These are phyloP conservation scores for Pentamera pediparva DNA, from an alignment of 53 echinoderm and acorn worm genomes.

Conservation along the genomic window DNA sequence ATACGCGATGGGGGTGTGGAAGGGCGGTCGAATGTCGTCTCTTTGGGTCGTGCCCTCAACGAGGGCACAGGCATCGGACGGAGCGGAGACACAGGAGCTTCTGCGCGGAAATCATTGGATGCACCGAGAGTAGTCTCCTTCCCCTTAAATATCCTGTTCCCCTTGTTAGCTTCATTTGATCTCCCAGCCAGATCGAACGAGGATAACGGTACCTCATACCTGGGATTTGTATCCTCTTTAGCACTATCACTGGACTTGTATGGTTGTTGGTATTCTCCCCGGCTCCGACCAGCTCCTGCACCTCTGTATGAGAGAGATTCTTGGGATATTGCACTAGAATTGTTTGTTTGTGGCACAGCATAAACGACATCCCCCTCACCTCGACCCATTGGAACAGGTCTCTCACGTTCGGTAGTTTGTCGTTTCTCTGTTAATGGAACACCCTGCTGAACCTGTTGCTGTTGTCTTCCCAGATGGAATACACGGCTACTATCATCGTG, in stretches of 20 bases:
- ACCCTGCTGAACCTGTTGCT: no score
- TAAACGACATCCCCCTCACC: constrained; percentile 5
- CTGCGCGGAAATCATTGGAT: no score
- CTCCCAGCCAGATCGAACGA: neutral
- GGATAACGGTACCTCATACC: neutral
- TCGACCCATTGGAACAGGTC: no score
- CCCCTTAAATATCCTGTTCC: neutral
- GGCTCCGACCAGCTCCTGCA: neutral
- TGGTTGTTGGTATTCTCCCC: neutral
- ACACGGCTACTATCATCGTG: neutral
- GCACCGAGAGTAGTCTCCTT: neutral
- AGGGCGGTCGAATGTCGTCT: constrained; percentile 1
- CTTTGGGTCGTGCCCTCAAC: neutral
- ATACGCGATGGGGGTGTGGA: neutral
- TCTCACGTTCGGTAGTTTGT: no score
- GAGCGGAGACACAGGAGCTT: no score
- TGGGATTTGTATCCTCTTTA: neutral
- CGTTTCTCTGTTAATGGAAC: no score
- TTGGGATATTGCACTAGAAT: neutral
- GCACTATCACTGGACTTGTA: neutral
- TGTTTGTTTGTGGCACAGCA: neutral
- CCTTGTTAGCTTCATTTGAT: no score
- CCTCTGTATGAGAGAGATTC: neutral
- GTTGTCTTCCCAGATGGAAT: no score
- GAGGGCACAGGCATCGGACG: no score